Conservation (phyloP, 2,113 vertebrate genomes). For the Silurus meridionalis region DNA sequence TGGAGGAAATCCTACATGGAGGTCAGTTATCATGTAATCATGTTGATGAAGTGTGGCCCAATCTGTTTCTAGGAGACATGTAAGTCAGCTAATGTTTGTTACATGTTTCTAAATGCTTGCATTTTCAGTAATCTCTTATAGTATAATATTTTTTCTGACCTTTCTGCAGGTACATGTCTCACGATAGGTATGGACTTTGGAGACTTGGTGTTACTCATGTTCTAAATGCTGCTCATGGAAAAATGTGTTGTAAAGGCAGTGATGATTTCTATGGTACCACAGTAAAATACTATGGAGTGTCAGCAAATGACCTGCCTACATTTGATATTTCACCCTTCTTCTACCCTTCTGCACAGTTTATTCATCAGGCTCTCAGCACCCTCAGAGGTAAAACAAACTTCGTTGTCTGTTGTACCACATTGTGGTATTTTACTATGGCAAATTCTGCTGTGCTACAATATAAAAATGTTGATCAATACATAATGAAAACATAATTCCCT, state of each 20-base stretch:
- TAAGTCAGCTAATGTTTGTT: constrained; percentile 69
- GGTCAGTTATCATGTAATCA: constrained; percentile 79
- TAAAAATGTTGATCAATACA: not conserved
- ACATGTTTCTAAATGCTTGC: not conserved
- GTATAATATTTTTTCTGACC: constrained; percentile 5
- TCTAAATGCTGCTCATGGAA: constrained; percentile 76
- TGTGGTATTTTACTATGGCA: not conserved
- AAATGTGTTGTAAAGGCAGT: constrained; percentile 80
- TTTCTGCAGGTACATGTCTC: constrained; percentile 70
- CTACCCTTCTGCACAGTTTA: constrained; percentile 83
- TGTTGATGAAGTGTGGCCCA: constrained; percentile 90
- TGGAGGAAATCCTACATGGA: constrained; percentile 80
- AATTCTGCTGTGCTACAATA: not conserved
- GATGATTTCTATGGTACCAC: constrained; percentile 88
- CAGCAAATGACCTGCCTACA: constrained; percentile 85
- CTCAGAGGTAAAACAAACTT: constrained; percentile 77
- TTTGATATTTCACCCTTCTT: constrained; percentile 92
- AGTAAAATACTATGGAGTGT: constrained; percentile 85
- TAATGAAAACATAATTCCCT: not conserved
- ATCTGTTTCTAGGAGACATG: constrained; percentile 89
- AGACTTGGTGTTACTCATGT: constrained; percentile 74
- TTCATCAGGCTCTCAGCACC: constrained; percentile 79
- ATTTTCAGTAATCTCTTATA: not conserved
- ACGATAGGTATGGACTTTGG: constrained; percentile 71
- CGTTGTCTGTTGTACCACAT: not conserved